Base-by-base conservation (phyloP, 2,113 vertebrate species). In the Sphaerodactylus townsendi region DNA sequence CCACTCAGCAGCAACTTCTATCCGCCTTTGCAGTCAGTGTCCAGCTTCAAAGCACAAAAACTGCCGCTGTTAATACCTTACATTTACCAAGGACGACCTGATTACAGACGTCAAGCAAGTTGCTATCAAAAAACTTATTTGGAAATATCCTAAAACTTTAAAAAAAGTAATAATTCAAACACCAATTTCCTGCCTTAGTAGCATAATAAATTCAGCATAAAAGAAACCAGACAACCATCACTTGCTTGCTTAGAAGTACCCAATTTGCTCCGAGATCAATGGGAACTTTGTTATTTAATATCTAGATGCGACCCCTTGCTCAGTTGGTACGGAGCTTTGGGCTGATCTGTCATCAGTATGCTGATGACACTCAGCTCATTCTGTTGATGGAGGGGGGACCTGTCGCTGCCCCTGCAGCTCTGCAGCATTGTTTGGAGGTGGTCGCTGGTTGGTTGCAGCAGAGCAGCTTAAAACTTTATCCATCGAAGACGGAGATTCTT, bases 21-120 rank as follows among this genome's bases (percentile, higher is more conserved):
- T 93, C 90, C n/a, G 79, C 65, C 35, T 88, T 78, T 0, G 0
- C 85, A 81, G 89, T 53, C 86, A 83, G 86, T 35, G 66, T 66
- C 82, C 21, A 44, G 90, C 89, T 83, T 89, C 87, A 88, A 88
- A 69, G 79, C 71, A n/a, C 77, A 92, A 86, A 64, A 88, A 79
- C 79, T 85, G 33, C 1, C 0, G 4, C 75, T 71, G 35, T 83
- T 88, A 79, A 70, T 37, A 70, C 28, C 72, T 50, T 91, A 83
- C 76, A 33, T 75, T 30, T 1, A 0, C 33, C 56, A 77, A 79
- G 74, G 33, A 77, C 79, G 84, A 93, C 10, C 8, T 72, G 88
- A 87, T 1, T 46, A n/a, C 10, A 41, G 46, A 44, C 89, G 79
- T 81, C 23, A 83, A 88, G 62, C n/a, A 90, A 30, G 10, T 71